phyloP scores from a whole-genome alignment of 2,797 vertebrate species.

The Dipus sagitta region DNA sequence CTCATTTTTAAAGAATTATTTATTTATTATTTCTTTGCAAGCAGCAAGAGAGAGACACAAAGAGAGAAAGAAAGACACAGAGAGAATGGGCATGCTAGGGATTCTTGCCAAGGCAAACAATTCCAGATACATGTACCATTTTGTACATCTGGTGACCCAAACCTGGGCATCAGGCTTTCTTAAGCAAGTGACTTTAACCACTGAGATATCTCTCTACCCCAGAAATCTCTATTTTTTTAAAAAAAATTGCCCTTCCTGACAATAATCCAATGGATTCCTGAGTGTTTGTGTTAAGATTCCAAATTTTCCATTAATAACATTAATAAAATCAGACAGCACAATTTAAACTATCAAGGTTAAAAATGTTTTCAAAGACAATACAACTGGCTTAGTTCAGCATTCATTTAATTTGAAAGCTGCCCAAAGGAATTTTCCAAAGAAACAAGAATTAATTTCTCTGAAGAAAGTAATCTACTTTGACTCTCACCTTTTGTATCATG shows the following conservation, averaged over 20 bases:
- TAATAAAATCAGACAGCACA: not conserved
- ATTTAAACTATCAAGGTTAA: slow-evolving; percentile 32
- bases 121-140: too few species aligned
- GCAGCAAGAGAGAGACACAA: too few species aligned
- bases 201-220: too few species aligned
- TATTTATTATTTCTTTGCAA: too few species aligned
- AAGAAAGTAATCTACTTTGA: slow-evolving; percentile 18
- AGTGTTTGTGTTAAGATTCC: not conserved
- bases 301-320: slow-evolving; percentile 27
- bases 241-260: not conserved
- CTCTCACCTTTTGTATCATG: not conserved
- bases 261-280: not conserved
- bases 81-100: too few species aligned
- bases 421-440: slow-evolving; percentile 57
- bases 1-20: not conserved
- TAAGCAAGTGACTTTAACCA: too few species aligned
- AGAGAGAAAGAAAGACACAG: too few species aligned
- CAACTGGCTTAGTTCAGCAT: slow-evolving; percentile 1
- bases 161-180: too few species aligned
- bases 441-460: slow-evolving; percentile 38
- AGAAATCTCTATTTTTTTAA: not conserved
- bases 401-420: slow-evolving; percentile 39
- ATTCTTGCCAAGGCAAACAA: too few species aligned
- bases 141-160: too few species aligned
- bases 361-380: slow-evolving; percentile 45